phyloP scores from a whole-genome alignment of 2,113 vertebrate species.

The Tiliqua scincoides region DNA sequence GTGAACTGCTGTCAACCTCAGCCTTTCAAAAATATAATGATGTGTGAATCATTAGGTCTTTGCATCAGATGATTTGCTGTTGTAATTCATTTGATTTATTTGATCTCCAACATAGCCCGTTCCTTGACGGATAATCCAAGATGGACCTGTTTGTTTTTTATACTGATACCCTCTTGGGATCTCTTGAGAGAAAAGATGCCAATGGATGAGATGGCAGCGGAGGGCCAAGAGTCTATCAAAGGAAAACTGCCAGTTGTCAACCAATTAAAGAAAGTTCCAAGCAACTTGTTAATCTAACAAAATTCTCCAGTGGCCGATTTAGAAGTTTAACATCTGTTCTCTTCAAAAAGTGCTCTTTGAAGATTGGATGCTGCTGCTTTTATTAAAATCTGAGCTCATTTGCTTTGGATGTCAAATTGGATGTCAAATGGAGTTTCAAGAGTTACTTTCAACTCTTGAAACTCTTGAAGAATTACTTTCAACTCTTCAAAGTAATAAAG shows the following conservation, averaged over 20 bases:
- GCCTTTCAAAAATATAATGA: not conserved
- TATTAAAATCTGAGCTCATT: not conserved
- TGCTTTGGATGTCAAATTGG: not conserved
- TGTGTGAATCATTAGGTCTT: not conserved
- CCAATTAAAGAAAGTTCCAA: not conserved
- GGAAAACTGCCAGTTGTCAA: not conserved
- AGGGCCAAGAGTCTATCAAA: not conserved
- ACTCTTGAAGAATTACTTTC: not conserved
- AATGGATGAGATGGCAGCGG: not conserved
- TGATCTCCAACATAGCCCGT: not conserved
- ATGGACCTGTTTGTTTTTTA: not conserved
- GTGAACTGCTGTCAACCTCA: not conserved
- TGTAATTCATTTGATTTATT: not conserved
- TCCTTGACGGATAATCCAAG: not conserved
- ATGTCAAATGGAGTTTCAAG: not conserved
- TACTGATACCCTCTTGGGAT: not conserved
- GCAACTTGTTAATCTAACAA: not conserved
- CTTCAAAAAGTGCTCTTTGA: slow-evolving; percentile 2
- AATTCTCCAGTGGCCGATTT: not conserved
- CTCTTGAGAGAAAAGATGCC: not conserved
- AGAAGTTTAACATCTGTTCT: not conserved
- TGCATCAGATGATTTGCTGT: not conserved
- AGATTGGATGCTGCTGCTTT: not conserved
- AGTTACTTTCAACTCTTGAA: not conserved
- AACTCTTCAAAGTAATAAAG: not conserved